phyloP scores from a whole-genome alignment of 1,140 invertebrate species.

The Colletes gigas region DNA sequence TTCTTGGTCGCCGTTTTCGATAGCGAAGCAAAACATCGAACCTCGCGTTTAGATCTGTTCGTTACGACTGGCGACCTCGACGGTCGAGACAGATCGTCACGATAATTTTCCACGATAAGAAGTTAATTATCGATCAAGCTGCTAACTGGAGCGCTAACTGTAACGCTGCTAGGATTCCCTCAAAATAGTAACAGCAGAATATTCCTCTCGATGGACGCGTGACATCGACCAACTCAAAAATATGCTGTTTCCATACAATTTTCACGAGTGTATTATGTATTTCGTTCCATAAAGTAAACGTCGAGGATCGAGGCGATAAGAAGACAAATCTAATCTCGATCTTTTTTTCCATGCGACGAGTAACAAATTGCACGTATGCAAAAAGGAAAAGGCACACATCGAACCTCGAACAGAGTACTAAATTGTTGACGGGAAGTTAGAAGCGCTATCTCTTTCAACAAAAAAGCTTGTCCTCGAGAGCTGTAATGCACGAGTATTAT shows the following conservation, averaged over 20 bases:
- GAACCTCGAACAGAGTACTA: not conserved
- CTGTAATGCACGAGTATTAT: not conserved
- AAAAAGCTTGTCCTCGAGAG: not conserved
- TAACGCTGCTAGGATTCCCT: not conserved
- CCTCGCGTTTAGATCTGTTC: not conserved
- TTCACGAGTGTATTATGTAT: too few species aligned
- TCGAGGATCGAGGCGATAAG: too few species aligned
- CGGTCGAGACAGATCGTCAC: not conserved
- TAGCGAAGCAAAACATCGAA: not conserved
- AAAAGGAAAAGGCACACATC: too few species aligned
- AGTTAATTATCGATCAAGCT: constrained; percentile 41
- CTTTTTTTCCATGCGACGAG: too few species aligned
- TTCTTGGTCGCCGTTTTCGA: not conserved
- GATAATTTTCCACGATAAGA: constrained; percentile 44
- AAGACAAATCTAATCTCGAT: too few species aligned
- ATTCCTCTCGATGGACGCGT: too few species aligned
- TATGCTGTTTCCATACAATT: too few species aligned
- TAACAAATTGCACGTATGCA: too few species aligned
- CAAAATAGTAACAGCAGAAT: not conserved
- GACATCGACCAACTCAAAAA: too few species aligned
- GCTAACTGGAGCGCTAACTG: constrained; percentile 8
- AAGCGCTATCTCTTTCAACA: not conserved
- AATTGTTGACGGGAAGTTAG: not conserved
- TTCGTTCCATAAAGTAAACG: too few species aligned
- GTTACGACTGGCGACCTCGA: not conserved